phyloP scores from a whole-genome alignment of 2,797 vertebrate genomes.

The Intellagama lesueurii region DNA sequence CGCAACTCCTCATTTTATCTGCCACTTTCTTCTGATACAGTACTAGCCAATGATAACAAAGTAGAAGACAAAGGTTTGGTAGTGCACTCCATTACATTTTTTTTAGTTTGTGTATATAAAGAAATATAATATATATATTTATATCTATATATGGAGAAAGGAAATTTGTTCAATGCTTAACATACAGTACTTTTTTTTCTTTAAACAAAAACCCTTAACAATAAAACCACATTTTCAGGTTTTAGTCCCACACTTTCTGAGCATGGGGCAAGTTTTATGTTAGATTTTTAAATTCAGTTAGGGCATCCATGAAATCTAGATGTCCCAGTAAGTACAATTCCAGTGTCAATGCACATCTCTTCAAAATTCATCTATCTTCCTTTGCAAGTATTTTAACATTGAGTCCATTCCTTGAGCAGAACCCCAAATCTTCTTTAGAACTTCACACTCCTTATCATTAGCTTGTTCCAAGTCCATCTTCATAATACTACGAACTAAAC shows the following conservation, averaged over 20 bases:
- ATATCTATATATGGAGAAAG: conserved; percentile 70
- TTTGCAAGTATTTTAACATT: conserved; percentile 94
- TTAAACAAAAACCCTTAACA: conserved; percentile 65
- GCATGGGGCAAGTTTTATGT: conserved; percentile 53
- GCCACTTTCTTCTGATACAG: conserved; percentile 72
- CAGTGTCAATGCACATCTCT: conserved; percentile 63
- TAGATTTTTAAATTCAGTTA: conserved; percentile 41
- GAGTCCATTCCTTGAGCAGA: conserved; percentile 95
- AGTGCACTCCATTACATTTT: conserved; percentile 71
- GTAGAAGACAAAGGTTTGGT: conserved; percentile 74
- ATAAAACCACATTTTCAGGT: conserved; percentile 65
- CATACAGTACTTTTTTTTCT: conserved; percentile 80
- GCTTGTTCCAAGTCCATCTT: conserved; percentile 91
- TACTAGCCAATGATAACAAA: conserved; percentile 76
- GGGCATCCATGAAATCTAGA: conserved; percentile 56
- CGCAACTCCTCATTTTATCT: conserved; percentile 69
- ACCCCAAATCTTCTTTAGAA: conserved; percentile 96
- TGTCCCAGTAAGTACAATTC: conserved; percentile 69
- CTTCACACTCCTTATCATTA: conserved; percentile 95
- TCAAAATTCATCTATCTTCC: conserved; percentile 90
- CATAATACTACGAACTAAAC: conserved; percentile 90
- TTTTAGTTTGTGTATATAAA: conserved; percentile 70
- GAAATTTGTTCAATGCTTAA: conserved; percentile 78
- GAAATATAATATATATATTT: conserved; percentile 62
- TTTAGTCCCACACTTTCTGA: conserved; percentile 66